Evolutionary conservation across 2,113 vertebrate genomes (phyloP).

Genomic region (Mola mola): DNA sequence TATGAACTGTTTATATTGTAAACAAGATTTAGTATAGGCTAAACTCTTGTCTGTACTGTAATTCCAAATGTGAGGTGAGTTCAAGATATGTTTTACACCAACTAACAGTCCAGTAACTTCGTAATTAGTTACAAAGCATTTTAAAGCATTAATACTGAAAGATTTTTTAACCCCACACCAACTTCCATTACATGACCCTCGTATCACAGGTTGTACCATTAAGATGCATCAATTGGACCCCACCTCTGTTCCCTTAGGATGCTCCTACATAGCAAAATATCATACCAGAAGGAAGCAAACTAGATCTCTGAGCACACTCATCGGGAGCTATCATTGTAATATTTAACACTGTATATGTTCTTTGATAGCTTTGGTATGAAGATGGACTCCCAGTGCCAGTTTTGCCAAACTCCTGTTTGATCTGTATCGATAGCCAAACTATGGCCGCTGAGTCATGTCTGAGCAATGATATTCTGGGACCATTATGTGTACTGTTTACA

Average conservation of each 20-base stretch:
- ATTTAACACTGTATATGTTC: not conserved
- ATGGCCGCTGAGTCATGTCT: conserved; percentile 63
- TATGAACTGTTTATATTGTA: too few relatives aligned
- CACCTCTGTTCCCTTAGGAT: conserved; percentile 27
- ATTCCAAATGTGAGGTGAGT: too few relatives aligned
- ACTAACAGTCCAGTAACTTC: too few relatives aligned
- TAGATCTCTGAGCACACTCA: not conserved
- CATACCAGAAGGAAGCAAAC: conserved; percentile 51
- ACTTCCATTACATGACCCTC: not conserved
- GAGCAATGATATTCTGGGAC: conserved; percentile 27
- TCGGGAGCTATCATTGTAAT: not conserved
- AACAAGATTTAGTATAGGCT: too few relatives aligned
- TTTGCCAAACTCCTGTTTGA: conserved; percentile 56
- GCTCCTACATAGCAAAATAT: conserved; percentile 20
- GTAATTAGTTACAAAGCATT: too few relatives aligned
- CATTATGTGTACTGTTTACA: conserved; percentile 18
- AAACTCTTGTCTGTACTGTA: too few relatives aligned
- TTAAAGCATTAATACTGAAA: too few relatives aligned
- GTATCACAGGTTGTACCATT: not conserved
- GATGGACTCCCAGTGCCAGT: not conserved
- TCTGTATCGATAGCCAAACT: conserved; percentile 49
- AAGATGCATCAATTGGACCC: not conserved
- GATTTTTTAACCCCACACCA: too few relatives aligned
- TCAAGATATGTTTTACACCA: too few relatives aligned
- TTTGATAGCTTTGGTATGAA: conserved; percentile 3